Conservation (phyloP, 1,140 invertebrate species). For the Drosophila setifemur region DNA sequence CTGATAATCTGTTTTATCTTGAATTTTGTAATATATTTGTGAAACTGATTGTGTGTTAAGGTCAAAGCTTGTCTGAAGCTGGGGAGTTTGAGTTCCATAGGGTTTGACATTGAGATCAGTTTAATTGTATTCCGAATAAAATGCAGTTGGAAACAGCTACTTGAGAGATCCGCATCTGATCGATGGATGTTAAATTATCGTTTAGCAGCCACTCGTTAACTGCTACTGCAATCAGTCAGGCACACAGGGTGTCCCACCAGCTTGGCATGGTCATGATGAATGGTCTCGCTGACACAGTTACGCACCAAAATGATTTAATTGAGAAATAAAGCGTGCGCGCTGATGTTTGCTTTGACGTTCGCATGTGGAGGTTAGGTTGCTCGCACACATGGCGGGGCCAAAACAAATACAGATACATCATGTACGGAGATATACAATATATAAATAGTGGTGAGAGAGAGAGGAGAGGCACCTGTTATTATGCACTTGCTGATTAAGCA, state of each 20-base stretch:
- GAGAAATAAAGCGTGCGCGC: constrained; percentile 30
- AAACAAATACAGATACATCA: constrained; percentile 8
- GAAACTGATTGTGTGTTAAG: too few relatives aligned
- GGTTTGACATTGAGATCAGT: too few relatives aligned
- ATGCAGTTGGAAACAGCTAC: neutral
- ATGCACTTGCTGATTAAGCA: constrained; percentile 29
- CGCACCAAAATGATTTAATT: constrained; percentile 47
- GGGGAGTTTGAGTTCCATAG: too few relatives aligned
- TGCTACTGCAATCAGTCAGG: constrained; percentile 7
- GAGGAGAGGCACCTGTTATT: constrained; percentile 33
- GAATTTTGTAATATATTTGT: too few relatives aligned
- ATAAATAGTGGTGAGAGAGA: neutral
- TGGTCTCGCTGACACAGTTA: constrained; percentile 48
- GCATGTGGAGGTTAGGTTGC: constrained; percentile 33
- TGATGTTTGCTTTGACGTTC: constrained; percentile 16
- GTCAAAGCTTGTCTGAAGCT: too few relatives aligned
- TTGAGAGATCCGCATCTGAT: constrained; percentile 17
- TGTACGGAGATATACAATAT: neutral
- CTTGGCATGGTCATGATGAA: constrained; percentile 11
- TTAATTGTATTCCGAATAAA: neutral
- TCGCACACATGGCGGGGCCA: neutral
- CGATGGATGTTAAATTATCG: constrained; percentile 10
- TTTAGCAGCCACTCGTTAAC: constrained; percentile 20
- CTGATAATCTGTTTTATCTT: too few relatives aligned
- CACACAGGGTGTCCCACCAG: neutral